These are phyloP conservation scores for Astreopora myriophthalma DNA, from an alignment of 64 coral and sea anemone genomes.

Conservation along the genomic window DNA sequence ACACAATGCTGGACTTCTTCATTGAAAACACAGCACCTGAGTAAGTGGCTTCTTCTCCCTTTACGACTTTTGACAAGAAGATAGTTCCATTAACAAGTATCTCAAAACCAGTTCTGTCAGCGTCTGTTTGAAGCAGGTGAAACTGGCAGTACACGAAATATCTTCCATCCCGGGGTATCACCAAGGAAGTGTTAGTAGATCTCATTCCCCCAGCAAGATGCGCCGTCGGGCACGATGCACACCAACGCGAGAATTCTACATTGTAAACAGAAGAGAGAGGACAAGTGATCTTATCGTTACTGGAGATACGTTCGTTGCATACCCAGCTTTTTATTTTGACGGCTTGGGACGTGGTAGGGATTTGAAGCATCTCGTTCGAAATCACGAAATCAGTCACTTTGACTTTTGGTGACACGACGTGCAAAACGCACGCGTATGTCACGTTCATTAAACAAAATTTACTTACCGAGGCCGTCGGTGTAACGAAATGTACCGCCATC, in stretches of 20 bases:
- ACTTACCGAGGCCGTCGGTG: constrained; percentile 15
- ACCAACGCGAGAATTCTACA: constrained; percentile 37
- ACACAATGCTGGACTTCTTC: constrained; percentile 1
- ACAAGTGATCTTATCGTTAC: too few species aligned
- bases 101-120: constrained; percentile 27
- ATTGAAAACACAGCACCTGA: constrained; percentile 16
- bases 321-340: too few species aligned
- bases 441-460: too few species aligned
- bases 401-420: too few species aligned
- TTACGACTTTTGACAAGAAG: constrained; percentile 16
- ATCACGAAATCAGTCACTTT: too few species aligned
- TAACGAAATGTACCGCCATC: constrained; percentile 5
- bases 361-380: too few species aligned
- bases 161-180: constrained; percentile 9
- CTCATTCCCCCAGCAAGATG: constrained; percentile 31
- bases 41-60: constrained; percentile 42
- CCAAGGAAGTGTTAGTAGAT: constrained; percentile 1
- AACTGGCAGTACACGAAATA: constrained; percentile 29
- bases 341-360: too few species aligned
- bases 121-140: constrained; percentile 16
- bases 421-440: too few species aligned
- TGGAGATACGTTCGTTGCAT: too few species aligned
- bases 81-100: constrained; percentile 12
- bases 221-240: background rate
- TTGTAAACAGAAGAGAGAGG: background rate